A percentile compares a stretch with the other conserved stretches of the same genome.
Evolutionary conservation across 1,140 invertebrate species (phyloP).

Genomic region (Drosophila sucinea): DNA sequence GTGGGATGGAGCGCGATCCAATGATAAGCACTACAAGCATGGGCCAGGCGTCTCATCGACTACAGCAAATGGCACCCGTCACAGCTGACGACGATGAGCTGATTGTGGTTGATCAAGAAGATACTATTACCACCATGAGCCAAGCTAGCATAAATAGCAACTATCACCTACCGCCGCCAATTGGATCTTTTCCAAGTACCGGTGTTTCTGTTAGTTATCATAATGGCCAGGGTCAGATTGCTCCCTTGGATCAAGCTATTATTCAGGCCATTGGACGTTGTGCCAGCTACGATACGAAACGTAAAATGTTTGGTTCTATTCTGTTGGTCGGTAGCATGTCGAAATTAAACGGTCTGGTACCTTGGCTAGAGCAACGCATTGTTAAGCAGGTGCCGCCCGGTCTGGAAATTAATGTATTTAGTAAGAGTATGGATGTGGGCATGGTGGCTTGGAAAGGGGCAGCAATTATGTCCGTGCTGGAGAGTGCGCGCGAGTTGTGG

Average conservation of each 20-base stretch:
- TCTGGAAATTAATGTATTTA: slow-evolving; percentile 70
- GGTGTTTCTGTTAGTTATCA: slow-evolving; percentile 83
- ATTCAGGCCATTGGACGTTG: slow-evolving; percentile 96
- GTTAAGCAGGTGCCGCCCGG: slow-evolving; percentile 83
- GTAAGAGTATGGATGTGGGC: slow-evolving; percentile 95
- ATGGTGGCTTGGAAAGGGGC: slow-evolving; percentile 97
- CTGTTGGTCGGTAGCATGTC: slow-evolving; percentile 95
- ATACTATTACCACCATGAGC: slow-evolving; percentile 63
- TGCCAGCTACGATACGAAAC: slow-evolving; percentile 93
- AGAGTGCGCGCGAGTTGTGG: slow-evolving; percentile 97
- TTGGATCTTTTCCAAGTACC: slow-evolving; percentile 1
- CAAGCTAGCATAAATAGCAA: slow-evolving; percentile 37
- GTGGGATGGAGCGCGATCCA: slow-evolving; percentile 75
- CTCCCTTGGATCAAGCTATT: slow-evolving; percentile 95
- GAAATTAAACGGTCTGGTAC: slow-evolving; percentile 93
- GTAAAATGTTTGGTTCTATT: slow-evolving; percentile 97
- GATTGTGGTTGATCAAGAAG: slow-evolving; percentile 91
- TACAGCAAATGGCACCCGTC: slow-evolving; percentile 35
- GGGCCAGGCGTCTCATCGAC: slow-evolving; percentile 67
- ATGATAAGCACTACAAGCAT: slow-evolving; percentile 68
- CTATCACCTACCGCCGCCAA: neutral
- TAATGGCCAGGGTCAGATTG: slow-evolving; percentile 89
- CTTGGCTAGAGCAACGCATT: slow-evolving; percentile 95
- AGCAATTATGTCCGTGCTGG: slow-evolving; percentile 94
- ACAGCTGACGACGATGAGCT: slow-evolving; percentile 89